A percentile compares a stretch with the other conserved stretches of the same genome.
These are phyloP conservation scores for Himalopsyche japonica DNA, from an alignment of 2,888 invertebrate genomes.

Conservation along the genomic window DNA sequence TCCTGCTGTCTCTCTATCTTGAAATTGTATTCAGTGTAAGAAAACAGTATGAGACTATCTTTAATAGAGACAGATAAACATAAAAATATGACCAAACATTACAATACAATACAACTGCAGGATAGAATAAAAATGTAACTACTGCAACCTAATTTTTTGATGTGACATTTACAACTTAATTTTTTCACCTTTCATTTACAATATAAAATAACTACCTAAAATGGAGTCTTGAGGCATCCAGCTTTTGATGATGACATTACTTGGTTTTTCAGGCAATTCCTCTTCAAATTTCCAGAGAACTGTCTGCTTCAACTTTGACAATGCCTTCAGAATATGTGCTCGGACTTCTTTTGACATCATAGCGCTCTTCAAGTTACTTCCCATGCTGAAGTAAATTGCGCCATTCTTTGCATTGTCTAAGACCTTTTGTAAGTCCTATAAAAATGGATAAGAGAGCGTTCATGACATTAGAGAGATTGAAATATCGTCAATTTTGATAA, in stretches of 20 bases:
- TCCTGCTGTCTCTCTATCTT: too few relatives aligned
- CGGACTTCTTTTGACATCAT: constrained; percentile 48
- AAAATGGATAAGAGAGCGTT: constrained; percentile 32
- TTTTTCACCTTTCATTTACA: neutral
- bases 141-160: too few relatives aligned
- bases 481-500: too few relatives aligned
- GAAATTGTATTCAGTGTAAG: too few relatives aligned
- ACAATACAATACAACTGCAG: too few relatives aligned
- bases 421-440: constrained; percentile 49
- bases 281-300: constrained; percentile 57
- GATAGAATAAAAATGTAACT: too few relatives aligned
- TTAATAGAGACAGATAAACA: too few relatives aligned
- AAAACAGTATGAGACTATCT: too few relatives aligned
- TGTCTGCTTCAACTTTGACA: constrained; percentile 53
- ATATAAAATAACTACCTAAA: constrained; percentile 45
- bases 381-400: constrained; percentile 58
- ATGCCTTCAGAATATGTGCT: constrained; percentile 47
- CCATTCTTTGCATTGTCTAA: constrained; percentile 53
- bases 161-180: too few relatives aligned
- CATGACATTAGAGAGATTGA: too few relatives aligned
- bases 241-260: constrained; percentile 51
- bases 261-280: constrained; percentile 46
- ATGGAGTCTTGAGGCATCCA: constrained; percentile 55
- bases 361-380: constrained; percentile 51
- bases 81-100: too few relatives aligned